Evolutionary conservation across 2,113 vertebrate genomes (phyloP), one percentile per base, ranked within the genome.

Genomic region (Meleagris gallopavo): DNA sequence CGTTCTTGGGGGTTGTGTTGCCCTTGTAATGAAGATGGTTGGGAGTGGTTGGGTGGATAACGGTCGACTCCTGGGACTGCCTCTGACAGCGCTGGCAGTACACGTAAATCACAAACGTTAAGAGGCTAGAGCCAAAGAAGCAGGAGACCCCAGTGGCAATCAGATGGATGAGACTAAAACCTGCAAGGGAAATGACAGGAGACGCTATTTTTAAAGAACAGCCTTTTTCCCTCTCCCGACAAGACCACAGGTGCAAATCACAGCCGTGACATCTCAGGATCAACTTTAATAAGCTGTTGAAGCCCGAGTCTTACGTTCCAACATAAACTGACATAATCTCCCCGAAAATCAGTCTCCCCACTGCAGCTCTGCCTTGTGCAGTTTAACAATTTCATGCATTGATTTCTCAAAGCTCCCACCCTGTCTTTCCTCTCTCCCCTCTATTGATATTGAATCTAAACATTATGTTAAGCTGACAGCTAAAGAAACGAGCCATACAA

Each of bases 21-120:
- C 99, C 98, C 97, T 99, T 99, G 98, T 99, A 99, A 97, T 99
- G 99, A 88, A 99, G 98, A 95, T 99, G 99, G 98, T 99, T 99
- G 36, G 99, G 99, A 66, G 99, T 99, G 95, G 99, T 99, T 15
- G 99, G 99, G 94, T 99, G 99, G 88, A 99, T 99, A 69, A 99
- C 98, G 0, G 99, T 99, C 0, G 99, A 99, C 97, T 99, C 99
- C 97, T 99, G 99, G 43, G 99, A 99, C 52, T 99, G 99, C 88
- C 98, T 98, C 89, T 99, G 99, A 96, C 99, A 99, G 48, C 98
- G 98, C 74, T 99, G 99, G 93, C 98, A 99, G 96, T 99, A 99
- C 81, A 99, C 97, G 55, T 99, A 99, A 91, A 99, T 98, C 16
- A 99, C 98, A 96, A 99, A 99, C 2, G 99, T 99, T 95, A 99